These are phyloP conservation scores for Pseudochromis fuscus DNA, from an alignment of 2,797 vertebrate genomes.

Conservation along the genomic window DNA sequence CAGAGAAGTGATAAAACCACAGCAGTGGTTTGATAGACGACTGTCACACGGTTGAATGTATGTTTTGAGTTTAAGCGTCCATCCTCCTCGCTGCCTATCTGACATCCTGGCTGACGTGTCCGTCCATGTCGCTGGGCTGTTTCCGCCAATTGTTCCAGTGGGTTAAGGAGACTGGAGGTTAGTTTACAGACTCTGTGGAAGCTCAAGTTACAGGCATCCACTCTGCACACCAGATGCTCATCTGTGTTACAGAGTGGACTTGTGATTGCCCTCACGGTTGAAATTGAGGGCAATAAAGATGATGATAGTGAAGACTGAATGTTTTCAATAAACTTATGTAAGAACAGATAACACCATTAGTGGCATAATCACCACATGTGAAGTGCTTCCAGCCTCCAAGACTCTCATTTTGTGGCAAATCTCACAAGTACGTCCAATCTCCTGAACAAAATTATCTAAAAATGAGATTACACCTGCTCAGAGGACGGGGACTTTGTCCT, in stretches of 20 bases:
- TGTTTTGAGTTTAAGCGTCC: conserved; percentile 24
- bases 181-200: conserved; percentile 31
- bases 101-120: conserved; percentile 72
- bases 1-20: not conserved
- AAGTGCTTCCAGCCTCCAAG: not conserved
- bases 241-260: conserved; percentile 20
- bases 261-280: conserved; percentile 5
- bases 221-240: conserved; percentile 19
- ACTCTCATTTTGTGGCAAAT: not conserved
- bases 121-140: conserved; percentile 54
- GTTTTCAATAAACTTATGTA: conserved; percentile 43
- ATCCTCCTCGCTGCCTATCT: conserved; percentile 60
- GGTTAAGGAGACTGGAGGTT: conserved; percentile 59
- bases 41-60: not conserved
- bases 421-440: not conserved
- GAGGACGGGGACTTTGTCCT: conserved; percentile 17
- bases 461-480: not conserved
- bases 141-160: conserved; percentile 83
- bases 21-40: not conserved
- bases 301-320: conserved; percentile 3
- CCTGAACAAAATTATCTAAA: not conserved
- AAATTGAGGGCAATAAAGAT: not conserved
- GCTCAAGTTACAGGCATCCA: conserved; percentile 29
- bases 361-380: not conserved
- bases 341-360: conserved; percentile 2